phyloP scores from a whole-genome alignment of 1,140 invertebrate genomes.

The Pseudachorutes palmiensis region DNA sequence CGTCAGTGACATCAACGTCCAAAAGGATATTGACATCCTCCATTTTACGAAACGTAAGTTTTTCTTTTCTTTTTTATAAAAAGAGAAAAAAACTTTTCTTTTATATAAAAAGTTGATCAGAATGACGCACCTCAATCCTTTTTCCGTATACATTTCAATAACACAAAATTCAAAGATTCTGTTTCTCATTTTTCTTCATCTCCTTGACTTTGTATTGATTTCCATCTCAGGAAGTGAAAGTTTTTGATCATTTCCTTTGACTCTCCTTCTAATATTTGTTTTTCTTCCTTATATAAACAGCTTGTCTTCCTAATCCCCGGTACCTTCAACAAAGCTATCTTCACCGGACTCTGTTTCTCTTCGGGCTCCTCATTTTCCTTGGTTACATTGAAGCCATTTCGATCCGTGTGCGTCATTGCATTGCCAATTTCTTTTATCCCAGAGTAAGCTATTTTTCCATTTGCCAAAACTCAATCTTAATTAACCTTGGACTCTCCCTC shows the following conservation, averaged over 20 bases:
- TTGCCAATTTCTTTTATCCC: constrained; percentile 32
- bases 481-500: background rate
- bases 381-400: constrained; percentile 29
- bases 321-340: constrained; percentile 9
- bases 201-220: too few species aligned
- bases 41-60: constrained; percentile 30
- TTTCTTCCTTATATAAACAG: constrained; percentile 18
- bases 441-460: constrained; percentile 16
- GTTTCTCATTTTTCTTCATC: too few species aligned
- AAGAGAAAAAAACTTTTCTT: too few species aligned
- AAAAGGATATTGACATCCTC: constrained; percentile 23
- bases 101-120: too few species aligned
- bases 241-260: constrained; percentile 8
- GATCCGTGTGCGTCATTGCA: constrained; percentile 22
- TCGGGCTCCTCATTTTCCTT: constrained; percentile 18
- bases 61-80: too few species aligned
- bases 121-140: too few species aligned
- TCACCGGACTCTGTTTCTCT: constrained; percentile 16
- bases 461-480: background rate
- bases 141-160: too few species aligned
- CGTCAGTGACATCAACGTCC: constrained; percentile 27
- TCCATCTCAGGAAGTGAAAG: background rate
- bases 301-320: constrained; percentile 25
- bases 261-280: background rate
- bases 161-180: too few species aligned